phyloP scores from a whole-genome alignment of 2,797 vertebrate species.

The Tolypeutes matacus region DNA sequence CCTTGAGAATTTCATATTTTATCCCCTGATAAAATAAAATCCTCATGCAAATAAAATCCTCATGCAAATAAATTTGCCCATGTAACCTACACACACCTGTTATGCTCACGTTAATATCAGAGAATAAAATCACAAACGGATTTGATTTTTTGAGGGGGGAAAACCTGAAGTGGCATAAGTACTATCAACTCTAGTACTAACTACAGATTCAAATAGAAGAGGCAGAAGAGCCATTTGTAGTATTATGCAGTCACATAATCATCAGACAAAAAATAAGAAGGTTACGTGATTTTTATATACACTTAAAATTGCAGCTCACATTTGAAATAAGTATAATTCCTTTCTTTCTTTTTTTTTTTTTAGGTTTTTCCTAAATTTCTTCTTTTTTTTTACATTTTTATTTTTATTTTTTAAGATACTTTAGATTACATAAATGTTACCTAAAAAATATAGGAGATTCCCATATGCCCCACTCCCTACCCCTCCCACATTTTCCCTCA shows the following conservation, averaged over 20 bases:
- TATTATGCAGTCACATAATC: conserved; percentile 85
- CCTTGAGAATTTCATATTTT: conserved; percentile 86
- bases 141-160: conserved; percentile 83
- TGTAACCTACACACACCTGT: conserved; percentile 81
- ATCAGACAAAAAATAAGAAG: conserved; percentile 84
- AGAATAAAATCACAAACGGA: conserved; percentile 85
- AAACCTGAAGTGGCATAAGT: conserved; percentile 84
- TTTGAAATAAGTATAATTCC: conserved; percentile 82
- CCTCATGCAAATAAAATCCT: too few relatives aligned
- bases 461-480: too few relatives aligned
- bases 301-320: conserved; percentile 75
- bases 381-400: too few relatives aligned
- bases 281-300: conserved; percentile 85
- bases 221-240: too few relatives aligned
- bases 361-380: too few relatives aligned
- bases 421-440: too few relatives aligned
- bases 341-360: conserved; percentile 27
- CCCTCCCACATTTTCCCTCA: too few relatives aligned
- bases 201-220: too few relatives aligned
- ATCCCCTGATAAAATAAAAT: conserved; percentile 86
- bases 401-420: too few relatives aligned
- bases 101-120: conserved; percentile 86
- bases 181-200: too few relatives aligned
- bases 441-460: too few relatives aligned
- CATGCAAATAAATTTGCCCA: conserved; percentile 82